phyloP scores from a whole-genome alignment of 1,140 invertebrate species.

The Drosophila carrolli region DNA sequence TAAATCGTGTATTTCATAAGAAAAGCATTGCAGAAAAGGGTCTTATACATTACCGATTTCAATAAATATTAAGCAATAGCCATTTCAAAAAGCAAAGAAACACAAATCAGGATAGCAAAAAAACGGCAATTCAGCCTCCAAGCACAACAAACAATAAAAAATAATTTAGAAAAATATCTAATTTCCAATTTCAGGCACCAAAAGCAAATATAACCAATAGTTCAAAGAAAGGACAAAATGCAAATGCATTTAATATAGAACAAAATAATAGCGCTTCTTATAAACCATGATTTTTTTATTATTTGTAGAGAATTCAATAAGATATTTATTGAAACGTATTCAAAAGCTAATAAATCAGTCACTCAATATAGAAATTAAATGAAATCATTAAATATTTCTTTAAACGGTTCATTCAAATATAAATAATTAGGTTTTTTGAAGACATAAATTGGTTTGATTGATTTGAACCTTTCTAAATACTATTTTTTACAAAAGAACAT shows the following conservation, averaged over 20 bases:
- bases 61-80: neutral
- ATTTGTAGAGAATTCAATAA: too few relatives aligned
- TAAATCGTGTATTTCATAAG: too few relatives aligned
- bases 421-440: too few relatives aligned
- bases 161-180: conserved; percentile 1
- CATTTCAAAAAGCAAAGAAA: neutral
- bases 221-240: neutral
- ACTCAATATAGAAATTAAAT: too few relatives aligned
- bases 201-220: neutral
- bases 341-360: too few relatives aligned
- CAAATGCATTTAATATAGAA: neutral
- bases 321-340: too few relatives aligned
- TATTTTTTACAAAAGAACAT: neutral
- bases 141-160: neutral
- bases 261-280: neutral
- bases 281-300: neutral
- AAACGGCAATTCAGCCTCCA: neutral
- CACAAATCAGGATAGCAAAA: neutral
- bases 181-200: neutral
- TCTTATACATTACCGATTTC: neutral
- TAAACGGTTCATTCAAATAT: too few relatives aligned
- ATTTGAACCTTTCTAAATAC: neutral
- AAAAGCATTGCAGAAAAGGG: neutral
- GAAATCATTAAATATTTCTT: too few relatives aligned
- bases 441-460: neutral